Evolutionary conservation across 2,113 vertebrate species (phyloP).

Genomic region (Platichthys flesus): DNA sequence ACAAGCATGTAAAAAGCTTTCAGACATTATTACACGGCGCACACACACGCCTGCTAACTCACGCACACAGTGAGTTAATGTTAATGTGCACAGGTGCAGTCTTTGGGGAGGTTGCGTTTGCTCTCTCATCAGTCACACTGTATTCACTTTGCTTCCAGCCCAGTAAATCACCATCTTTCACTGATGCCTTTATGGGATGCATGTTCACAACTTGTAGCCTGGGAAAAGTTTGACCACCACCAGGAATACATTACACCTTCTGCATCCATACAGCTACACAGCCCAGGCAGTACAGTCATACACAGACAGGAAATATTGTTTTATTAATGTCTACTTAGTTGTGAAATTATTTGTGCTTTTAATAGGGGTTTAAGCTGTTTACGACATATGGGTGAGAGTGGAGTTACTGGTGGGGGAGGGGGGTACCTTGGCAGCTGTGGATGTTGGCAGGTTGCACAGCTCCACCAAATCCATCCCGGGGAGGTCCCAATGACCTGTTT

Average conservation of each 20-base stretch:
- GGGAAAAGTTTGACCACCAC: conserved; percentile 66
- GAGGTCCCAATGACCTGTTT: conserved; percentile 86
- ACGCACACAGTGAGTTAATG: conserved; percentile 59
- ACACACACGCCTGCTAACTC: conserved; percentile 9
- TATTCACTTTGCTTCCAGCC: conserved; percentile 79
- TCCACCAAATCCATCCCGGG: conserved; percentile 70
- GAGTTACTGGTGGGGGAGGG: conserved; percentile 74
- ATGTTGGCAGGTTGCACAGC: conserved; percentile 74
- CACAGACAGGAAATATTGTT: conserved; percentile 78
- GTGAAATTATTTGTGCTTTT: conserved; percentile 81
- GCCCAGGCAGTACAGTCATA: conserved; percentile 52
- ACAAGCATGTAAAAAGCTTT: conserved; percentile 46
- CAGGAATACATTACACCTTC: conserved; percentile 68
- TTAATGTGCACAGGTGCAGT: conserved; percentile 73
- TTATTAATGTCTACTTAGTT: conserved; percentile 78
- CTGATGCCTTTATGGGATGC: conserved; percentile 75
- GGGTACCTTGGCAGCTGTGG: conserved; percentile 66
- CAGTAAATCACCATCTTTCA: conserved; percentile 71
- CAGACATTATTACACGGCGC: conserved; percentile 32
- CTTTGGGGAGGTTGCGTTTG: conserved; percentile 66
- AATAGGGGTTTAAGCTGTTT: conserved; percentile 82
- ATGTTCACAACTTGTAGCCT: conserved; percentile 73
- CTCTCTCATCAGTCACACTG: conserved; percentile 77
- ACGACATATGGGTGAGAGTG: conserved; percentile 74
- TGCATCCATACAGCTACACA: conserved; percentile 60